Percentiles rank a stretch among this genome's conserved stretches.
phyloP scores from a whole-genome alignment of 1,140 invertebrate species.

The Drosophila littoralis region DNA sequence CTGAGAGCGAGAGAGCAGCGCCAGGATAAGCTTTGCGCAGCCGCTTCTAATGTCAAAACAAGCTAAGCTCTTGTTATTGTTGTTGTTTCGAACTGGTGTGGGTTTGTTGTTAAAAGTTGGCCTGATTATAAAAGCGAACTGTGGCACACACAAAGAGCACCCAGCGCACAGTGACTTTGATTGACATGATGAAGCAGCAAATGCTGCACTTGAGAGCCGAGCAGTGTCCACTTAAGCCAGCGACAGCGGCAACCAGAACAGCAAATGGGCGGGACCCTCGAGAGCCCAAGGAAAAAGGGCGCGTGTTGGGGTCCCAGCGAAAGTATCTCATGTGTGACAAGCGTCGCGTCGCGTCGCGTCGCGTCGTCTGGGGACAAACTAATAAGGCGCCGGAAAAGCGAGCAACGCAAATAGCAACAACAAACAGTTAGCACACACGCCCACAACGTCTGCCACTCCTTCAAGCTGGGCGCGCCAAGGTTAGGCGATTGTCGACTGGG shows the following conservation, averaged over 20 bases:
- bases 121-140: constrained; percentile 59
- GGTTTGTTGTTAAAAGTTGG: constrained; percentile 67
- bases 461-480: constrained; percentile 63
- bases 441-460: constrained; percentile 19
- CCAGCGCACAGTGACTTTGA: constrained; percentile 46
- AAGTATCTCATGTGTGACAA: constrained; percentile 38
- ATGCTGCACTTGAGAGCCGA: constrained; percentile 54
- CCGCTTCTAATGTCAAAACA: constrained; percentile 66
- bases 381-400: constrained; percentile 62
- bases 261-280: constrained; percentile 11
- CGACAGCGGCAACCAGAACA: constrained; percentile 8
- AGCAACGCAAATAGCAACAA: constrained; percentile 29
- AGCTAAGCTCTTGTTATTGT: constrained; percentile 39
- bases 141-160: constrained; percentile 33
- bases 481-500: constrained; percentile 48
- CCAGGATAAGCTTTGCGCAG: constrained; percentile 45
- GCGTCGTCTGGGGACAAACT: constrained; percentile 51
- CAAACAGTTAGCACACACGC: constrained; percentile 18
- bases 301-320: constrained; percentile 1
- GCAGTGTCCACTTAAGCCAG: constrained; percentile 18
- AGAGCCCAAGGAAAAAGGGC: background rate
- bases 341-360: constrained; percentile 21
- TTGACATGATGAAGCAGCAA: constrained; percentile 63
- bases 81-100: constrained; percentile 37
- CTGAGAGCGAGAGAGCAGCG: constrained; percentile 1